Percentiles rank a stretch among this genome's conserved stretches.
These are phyloP conservation scores for Microplitis deprimator DNA, from an alignment of 2,888 invertebrate genomes.

Conservation along the genomic window DNA sequence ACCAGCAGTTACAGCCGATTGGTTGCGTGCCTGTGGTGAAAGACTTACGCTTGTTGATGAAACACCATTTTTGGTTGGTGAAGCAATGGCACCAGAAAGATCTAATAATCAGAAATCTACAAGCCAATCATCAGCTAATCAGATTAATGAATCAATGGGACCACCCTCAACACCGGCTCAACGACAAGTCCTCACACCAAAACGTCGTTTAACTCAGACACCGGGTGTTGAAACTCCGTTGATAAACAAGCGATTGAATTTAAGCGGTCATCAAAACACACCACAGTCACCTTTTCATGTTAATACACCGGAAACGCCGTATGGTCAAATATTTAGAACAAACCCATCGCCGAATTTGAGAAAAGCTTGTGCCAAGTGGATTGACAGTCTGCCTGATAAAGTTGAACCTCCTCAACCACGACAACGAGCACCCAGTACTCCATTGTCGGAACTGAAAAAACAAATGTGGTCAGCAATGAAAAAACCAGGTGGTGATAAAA, in stretches of 20 bases:
- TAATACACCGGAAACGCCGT: constrained; percentile 75
- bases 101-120: not conserved
- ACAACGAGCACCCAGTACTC: constrained; percentile 68
- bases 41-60: constrained; percentile 75
- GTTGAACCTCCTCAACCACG: constrained; percentile 60
- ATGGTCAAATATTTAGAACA: constrained; percentile 72
- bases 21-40: constrained; percentile 82
- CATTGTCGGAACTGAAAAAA: constrained; percentile 66
- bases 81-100: constrained; percentile 64
- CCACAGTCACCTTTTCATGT: constrained; percentile 70
- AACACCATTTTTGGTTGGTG: constrained; percentile 75
- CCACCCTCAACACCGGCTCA: constrained; percentile 43
- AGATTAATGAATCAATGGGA: constrained; percentile 31
- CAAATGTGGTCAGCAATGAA: constrained; percentile 68
- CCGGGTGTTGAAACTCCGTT: constrained; percentile 54
- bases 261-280: constrained; percentile 59
- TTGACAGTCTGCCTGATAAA: constrained; percentile 72
- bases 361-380: constrained; percentile 73
- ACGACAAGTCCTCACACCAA: constrained; percentile 56
- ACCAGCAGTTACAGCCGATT: constrained; percentile 83
- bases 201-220: constrained; percentile 50
- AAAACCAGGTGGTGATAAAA: constrained; percentile 45
- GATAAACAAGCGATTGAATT: constrained; percentile 62
- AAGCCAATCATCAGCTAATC: constrained; percentile 17
- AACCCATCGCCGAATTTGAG: constrained; percentile 73